A percentile compares a stretch with the other conserved stretches of the same genome.
Evolutionary conservation across 64 coral and sea anemone genomes (phyloP).

Genomic region (Pocillopora verrucosa): DNA sequence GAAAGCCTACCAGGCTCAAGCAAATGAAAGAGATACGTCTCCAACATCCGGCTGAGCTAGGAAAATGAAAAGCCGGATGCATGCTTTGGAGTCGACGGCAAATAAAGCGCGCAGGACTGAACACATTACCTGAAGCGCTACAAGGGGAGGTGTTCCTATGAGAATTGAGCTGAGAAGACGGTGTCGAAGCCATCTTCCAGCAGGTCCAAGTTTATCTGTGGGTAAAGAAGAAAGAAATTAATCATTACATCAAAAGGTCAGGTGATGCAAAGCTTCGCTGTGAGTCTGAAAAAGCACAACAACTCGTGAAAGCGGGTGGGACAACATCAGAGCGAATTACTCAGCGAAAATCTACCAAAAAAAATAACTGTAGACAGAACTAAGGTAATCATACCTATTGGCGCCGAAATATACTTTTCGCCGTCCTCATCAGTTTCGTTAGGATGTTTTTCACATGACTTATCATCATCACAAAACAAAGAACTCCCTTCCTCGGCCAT

Average conservation of each 20-base stretch:
- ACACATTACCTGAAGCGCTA: conserved; percentile 70
- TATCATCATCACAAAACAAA: conserved; percentile 26
- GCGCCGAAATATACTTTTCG: conserved; percentile 64
- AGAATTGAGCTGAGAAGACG: conserved; percentile 73
- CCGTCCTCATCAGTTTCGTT: conserved; percentile 58
- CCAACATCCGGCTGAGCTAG: background rate
- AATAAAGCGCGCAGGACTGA: background rate
- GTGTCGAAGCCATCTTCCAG: conserved; percentile 80
- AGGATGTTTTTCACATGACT: conserved; percentile 50
- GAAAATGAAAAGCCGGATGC: background rate
- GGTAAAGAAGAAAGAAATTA: background rate
- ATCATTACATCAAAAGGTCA: background rate
- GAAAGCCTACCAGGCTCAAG: background rate
- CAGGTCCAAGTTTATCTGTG: conserved; percentile 75
- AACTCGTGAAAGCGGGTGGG: background rate
- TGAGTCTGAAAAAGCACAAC: background rate
- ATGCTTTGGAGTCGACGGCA: no score
- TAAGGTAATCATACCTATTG: conserved; percentile 49
- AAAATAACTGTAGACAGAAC: background rate
- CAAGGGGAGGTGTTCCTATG: conserved; percentile 70
- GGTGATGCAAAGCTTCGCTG: background rate
- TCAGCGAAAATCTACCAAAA: background rate
- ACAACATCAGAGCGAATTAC: conserved; percentile 3
- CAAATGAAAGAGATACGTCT: background rate
- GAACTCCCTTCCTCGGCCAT: conserved; percentile 35